Evolutionary conservation across 2,888 invertebrate genomes (phyloP), one percentile per base, ranked within the genome.

Genomic region (Bimastos eiseni): DNA sequence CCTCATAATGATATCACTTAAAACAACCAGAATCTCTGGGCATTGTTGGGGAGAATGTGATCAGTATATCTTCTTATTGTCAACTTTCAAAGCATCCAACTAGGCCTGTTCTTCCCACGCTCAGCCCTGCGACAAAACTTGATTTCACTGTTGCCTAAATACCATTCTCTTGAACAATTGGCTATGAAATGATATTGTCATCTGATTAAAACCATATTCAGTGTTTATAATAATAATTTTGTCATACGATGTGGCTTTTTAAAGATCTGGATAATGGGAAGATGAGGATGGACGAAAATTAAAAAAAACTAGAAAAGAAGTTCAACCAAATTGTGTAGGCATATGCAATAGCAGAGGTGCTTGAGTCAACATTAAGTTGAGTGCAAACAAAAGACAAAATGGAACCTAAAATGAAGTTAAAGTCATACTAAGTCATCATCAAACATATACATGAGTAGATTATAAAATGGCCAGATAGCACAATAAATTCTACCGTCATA

Each of bases 171-270:
- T 70, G 70, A 70, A 70, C n/a, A 11, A 70, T 11, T 70, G 6
- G n/a, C 70, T 0, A 13, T 30, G n/a, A 70, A 70, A 30, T 70
- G n/a, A 70, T 8, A 30, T n/a, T 8, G n/a, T n/a, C n/a, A 70
- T 70, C n/a, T 70, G 70, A 70, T n/a, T n/a, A 70, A 70, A 70
- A 70, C 70, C 70, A n/a, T 30, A n/a, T 70, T 70, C n/a, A 70
- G 13, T 70, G n/a, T n/a, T 70, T n/a, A n/a, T 11, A 5, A 24
- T 70, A 70, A n/a, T 70, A 70, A 70, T 70, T 70, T 70, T 30
- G 30, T 70, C 13, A 70, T n/a, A 70, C 1, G 17, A n/a, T 30
- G 30, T 41, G 11, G 11, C 5, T 49, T 49, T 49, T 49, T 13
- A 21, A 24, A 49, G 19, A 49, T 41, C 49, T 49, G 49, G 49